These are phyloP conservation scores for Petroica traversi DNA, from an alignment of 2,113 vertebrate genomes.

Conservation along the genomic window DNA sequence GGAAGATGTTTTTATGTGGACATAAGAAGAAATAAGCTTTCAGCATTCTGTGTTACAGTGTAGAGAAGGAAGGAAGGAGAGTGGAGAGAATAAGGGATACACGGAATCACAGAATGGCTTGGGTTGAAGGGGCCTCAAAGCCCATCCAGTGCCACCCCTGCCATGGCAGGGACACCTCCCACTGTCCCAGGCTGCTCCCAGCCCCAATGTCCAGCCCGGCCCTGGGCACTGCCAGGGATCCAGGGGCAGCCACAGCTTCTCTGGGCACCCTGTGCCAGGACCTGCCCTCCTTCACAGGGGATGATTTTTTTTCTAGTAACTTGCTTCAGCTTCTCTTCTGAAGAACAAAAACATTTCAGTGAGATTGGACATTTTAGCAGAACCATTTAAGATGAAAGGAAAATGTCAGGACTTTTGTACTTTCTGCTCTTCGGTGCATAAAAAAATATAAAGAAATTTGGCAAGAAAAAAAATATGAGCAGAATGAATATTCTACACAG, in stretches of 20 bases:
- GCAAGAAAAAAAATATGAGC: not conserved
- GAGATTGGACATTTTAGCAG: not conserved
- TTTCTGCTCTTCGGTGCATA: not conserved
- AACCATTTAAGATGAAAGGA: not conserved
- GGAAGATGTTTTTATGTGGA: not conserved
- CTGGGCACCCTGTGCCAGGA: not conserved
- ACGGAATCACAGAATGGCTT: rapidly evolving
- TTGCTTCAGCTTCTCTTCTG: not conserved
- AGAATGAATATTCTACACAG: not conserved
- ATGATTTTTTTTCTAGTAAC: not conserved
- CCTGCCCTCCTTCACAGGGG: rapidly evolving
- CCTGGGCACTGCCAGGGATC: not conserved
- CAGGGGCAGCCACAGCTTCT: not conserved
- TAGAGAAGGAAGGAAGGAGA: not conserved
- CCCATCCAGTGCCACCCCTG: not conserved
- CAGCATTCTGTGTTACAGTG: not conserved
- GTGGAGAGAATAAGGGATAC: not conserved
- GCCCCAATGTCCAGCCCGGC: not conserved
- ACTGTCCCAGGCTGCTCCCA: not conserved
- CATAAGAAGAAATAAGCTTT: not conserved
- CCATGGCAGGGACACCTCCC: not conserved
- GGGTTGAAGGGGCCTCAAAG: not conserved
- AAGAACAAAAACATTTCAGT: not conserved
- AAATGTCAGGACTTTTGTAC: not conserved
- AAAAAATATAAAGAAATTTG: not conserved